Conservation (phyloP, 2,797 vertebrate genomes). For the Sebastes trivittatus region DNA sequence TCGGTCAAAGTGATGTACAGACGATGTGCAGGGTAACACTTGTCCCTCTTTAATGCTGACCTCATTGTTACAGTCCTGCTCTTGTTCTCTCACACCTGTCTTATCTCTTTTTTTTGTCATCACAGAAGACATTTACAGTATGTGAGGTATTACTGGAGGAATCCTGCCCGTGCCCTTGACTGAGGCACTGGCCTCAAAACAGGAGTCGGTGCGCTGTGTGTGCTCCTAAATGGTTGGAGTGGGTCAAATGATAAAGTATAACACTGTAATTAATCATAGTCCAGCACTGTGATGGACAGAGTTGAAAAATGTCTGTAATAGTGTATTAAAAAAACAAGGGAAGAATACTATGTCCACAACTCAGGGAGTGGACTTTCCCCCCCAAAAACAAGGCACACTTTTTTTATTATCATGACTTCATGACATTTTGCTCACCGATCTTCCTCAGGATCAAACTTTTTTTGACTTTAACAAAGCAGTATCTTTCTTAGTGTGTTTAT, state of each 20-base stretch:
- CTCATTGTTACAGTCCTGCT: neutral
- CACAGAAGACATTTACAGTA: neutral
- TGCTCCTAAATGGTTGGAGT: neutral
- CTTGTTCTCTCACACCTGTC: neutral
- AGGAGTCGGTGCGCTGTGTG: neutral
- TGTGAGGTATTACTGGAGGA: neutral
- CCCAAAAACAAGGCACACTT: neutral
- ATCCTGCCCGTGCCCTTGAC: neutral
- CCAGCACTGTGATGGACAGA: neutral
- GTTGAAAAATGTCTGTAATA: neutral
- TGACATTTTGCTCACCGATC: neutral
- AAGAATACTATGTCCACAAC: neutral
- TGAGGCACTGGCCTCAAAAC: neutral
- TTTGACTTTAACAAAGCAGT: neutral
- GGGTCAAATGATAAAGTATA: neutral
- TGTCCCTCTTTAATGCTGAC: neutral
- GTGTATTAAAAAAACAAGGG: neutral
- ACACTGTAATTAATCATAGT: neutral
- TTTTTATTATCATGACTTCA: neutral
- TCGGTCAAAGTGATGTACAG: constrained; percentile 14
- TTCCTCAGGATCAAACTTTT: neutral
- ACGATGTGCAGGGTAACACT: neutral
- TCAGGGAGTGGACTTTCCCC: neutral
- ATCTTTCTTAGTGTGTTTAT: neutral
- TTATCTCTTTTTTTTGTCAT: neutral